These are phyloP conservation scores for Penaeus monodon DNA, from an alignment of 2,888 invertebrate genomes.

Conservation along the genomic window DNA sequence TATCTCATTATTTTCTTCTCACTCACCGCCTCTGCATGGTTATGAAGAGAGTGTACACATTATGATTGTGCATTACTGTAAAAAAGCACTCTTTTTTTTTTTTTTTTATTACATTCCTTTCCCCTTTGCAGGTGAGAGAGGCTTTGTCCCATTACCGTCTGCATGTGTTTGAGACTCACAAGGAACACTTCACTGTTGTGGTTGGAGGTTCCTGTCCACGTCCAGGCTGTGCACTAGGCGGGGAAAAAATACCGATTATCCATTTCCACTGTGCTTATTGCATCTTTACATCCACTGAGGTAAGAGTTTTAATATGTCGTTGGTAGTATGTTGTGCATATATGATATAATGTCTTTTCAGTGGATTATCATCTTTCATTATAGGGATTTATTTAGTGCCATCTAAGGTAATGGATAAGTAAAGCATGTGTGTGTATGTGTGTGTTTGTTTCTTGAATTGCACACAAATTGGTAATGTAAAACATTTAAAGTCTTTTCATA, in stretches of 20 bases:
- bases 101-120: background rate
- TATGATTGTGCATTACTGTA: too few species aligned
- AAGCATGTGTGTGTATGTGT: too few species aligned
- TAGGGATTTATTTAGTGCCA: too few species aligned
- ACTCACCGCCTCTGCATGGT: background rate
- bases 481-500: background rate
- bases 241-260: slow-evolving; percentile 48
- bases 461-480: background rate
- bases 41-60: too few species aligned
- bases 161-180: slow-evolving; percentile 62
- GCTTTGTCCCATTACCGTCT: slow-evolving; percentile 64
- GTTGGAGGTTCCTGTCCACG: slow-evolving; percentile 55
- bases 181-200: slow-evolving; percentile 63
- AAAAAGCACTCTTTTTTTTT: background rate
- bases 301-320: background rate
- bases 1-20: background rate
- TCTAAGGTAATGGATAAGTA: background rate
- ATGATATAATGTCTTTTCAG: too few species aligned
- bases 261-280: slow-evolving; percentile 65
- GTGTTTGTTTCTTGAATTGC: background rate
- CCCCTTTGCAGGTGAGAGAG: slow-evolving; percentile 49
- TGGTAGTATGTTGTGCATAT: too few species aligned
- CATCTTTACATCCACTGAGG: slow-evolving; percentile 58
- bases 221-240: slow-evolving; percentile 51
- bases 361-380: too few species aligned